Percentiles rank a stretch among this genome's conserved stretches.
phyloP scores from a whole-genome alignment of 2,113 vertebrate species.

The Tinamus guttatus region DNA sequence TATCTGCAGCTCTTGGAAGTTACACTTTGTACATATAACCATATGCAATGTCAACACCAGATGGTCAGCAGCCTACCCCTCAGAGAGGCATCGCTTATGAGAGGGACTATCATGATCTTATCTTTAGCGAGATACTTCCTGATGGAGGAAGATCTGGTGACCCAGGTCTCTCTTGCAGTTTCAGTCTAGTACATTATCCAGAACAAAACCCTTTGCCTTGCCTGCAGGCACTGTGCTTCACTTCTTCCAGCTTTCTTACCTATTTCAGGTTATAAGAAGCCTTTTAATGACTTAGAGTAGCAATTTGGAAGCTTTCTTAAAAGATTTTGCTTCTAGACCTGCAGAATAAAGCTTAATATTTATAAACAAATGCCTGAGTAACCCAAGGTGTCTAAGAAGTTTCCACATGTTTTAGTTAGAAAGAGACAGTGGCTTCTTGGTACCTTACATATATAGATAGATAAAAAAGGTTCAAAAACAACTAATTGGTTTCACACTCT shows the following conservation, averaged over 20 bases:
- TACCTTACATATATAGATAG: not conserved
- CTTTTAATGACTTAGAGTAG: conserved; percentile 31
- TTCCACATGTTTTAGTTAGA: not conserved
- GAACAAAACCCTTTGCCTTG: conserved; percentile 16
- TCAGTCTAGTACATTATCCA: not conserved
- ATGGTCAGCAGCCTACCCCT: not conserved
- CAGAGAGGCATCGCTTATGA: not conserved
- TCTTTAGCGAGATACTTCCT: not conserved
- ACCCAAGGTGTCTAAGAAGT: not conserved
- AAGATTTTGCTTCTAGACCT: conserved; percentile 40
- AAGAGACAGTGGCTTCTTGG: not conserved
- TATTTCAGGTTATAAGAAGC: conserved; percentile 21
- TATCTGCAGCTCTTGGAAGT: not conserved
- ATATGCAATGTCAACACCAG: not conserved
- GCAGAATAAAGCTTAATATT: conserved; percentile 42
- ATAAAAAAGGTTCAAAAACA: not conserved
- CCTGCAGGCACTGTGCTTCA: not conserved
- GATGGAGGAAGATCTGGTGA: not conserved
- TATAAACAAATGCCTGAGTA: not conserved
- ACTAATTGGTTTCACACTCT: not conserved
- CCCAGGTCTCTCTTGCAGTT: not conserved
- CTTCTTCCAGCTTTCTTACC: conserved; percentile 29
- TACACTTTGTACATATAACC: not conserved
- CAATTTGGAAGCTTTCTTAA: conserved; percentile 44
- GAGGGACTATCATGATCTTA: not conserved